Percentiles rank a stretch among this genome's conserved stretches.
phyloP scores from a whole-genome alignment of 2,113 vertebrate genomes.

The Rhinolophus sinicus region DNA sequence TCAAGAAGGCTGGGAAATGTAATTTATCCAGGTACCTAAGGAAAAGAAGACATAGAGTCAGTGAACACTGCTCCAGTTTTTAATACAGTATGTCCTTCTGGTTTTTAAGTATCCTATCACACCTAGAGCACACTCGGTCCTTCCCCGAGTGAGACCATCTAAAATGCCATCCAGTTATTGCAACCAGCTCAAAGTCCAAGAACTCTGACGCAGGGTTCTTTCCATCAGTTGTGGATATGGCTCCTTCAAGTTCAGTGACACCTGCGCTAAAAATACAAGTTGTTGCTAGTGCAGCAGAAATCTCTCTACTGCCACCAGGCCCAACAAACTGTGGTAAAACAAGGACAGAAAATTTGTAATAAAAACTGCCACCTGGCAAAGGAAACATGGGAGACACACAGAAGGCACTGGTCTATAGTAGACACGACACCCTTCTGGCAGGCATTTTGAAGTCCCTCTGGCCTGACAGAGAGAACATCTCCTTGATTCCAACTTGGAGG shows the following conservation, averaged over 20 bases:
- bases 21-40: background rate
- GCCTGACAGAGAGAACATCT: background rate
- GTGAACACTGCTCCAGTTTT: background rate
- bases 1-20: background rate
- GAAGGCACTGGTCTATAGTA: background rate
- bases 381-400: background rate
- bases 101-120: background rate
- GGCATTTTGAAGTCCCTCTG: background rate
- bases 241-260: background rate
- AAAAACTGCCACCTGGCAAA: background rate
- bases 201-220: background rate
- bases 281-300: background rate
- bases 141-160: background rate
- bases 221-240: background rate
- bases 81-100: background rate
- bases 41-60: background rate
- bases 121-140: background rate
- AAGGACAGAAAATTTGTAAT: background rate
- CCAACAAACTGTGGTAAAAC: background rate
- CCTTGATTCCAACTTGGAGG: background rate
- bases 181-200: background rate
- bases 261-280: background rate
- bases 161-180: background rate
- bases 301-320: background rate
- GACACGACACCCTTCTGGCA: background rate